phyloP scores from a whole-genome alignment of 2,888 invertebrate species.

The Epinotia brunnichana region DNA sequence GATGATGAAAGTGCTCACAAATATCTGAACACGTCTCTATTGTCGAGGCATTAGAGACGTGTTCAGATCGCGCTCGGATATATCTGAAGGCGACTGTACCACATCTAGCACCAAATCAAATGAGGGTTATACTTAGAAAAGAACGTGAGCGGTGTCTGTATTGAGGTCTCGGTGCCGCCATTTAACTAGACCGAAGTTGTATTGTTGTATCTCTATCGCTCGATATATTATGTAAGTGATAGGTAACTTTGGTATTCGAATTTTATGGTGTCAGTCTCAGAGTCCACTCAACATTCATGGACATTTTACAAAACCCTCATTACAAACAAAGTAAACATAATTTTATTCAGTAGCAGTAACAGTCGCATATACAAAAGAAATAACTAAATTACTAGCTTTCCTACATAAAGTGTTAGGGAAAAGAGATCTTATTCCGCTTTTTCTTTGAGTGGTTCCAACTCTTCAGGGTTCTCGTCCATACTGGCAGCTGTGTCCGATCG shows the following conservation, averaged over 20 bases:
- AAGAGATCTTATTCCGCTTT: conserved; percentile 64
- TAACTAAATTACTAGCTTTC: conserved; percentile 8
- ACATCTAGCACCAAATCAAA: no score
- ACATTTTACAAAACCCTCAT: neutral
- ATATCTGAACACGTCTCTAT: no score
- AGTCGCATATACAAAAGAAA: neutral
- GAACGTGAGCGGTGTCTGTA: no score
- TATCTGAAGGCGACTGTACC: no score
- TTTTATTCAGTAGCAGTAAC: neutral
- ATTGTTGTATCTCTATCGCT: neutral
- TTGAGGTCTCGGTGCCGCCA: no score
- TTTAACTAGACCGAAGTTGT: no score
- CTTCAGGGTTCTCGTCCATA: conserved; percentile 79
- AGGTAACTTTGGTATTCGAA: neutral
- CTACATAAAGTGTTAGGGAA: neutral
- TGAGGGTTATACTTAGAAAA: no score
- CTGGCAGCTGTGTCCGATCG: conserved; percentile 88
- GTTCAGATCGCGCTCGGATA: no score
- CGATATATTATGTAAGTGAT: neutral
- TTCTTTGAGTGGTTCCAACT: conserved; percentile 60
- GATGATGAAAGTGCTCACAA: no score
- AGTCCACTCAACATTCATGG: neutral
- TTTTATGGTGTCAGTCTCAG: neutral
- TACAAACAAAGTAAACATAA: neutral
- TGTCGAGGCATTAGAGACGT: no score